These are phyloP conservation scores for Salticus scenicus DNA, from an alignment of 2,888 invertebrate genomes.

Conservation along the genomic window DNA sequence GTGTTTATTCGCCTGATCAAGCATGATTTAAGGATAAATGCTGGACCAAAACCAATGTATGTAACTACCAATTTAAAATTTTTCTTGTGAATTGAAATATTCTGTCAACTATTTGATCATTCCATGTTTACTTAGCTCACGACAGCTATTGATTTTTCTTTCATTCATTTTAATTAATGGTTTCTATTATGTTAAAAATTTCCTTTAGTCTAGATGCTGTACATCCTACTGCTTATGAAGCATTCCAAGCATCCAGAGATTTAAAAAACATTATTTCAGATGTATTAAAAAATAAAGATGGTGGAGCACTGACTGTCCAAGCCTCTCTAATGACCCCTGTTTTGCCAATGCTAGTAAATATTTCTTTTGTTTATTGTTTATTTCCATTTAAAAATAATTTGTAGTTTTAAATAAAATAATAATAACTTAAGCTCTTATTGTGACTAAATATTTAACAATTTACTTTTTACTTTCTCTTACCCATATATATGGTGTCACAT, in stretches of 20 bases:
- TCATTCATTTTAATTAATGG: no score
- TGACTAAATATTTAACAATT: no score
- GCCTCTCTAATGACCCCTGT: conserved; percentile 91
- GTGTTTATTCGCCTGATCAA: conserved; percentile 90
- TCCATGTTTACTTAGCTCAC: no score
- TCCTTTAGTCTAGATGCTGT: conserved; percentile 83
- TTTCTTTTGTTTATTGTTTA: conserved; percentile 1
- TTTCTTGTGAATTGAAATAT: no score
- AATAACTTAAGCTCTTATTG: no score
- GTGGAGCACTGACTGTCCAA: conserved; percentile 76
- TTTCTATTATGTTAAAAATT: no score
- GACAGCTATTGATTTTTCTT: no score
- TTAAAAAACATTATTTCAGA: conserved; percentile 84
- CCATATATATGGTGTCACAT: no score
- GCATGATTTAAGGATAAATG: conserved; percentile 93
- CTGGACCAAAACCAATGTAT: conserved; percentile 91
- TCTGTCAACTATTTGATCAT: no score
- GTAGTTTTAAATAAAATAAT: no score
- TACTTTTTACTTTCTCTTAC: no score
- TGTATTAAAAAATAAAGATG: conserved; percentile 74
- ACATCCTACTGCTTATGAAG: conserved; percentile 89
- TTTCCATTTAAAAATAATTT: background rate
- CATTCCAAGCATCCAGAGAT: conserved; percentile 90
- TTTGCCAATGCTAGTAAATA: conserved; percentile 87
- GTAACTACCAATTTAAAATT: conserved; percentile 72